A percentile compares a stretch with the other conserved stretches of the same genome.
Conservation (phyloP, 92 coral and sea anemone genomes). For the Porites lobata region DNA sequence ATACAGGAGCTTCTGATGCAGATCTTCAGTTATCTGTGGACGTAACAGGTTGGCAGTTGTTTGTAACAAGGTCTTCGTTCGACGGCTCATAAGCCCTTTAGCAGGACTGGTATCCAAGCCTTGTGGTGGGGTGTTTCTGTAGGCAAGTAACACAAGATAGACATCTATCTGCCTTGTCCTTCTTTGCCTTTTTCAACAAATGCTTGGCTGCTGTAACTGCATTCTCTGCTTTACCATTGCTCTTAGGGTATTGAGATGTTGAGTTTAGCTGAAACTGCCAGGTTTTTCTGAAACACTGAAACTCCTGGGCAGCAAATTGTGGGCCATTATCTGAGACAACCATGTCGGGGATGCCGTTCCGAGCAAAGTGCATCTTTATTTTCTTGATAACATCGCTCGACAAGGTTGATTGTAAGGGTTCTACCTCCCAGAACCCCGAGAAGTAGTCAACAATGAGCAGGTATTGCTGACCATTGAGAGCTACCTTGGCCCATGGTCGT, state of each 20-base stretch:
- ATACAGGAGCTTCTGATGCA: neutral
- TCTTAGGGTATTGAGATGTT: conserved; percentile 20
- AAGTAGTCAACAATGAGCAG: conserved; percentile 48
- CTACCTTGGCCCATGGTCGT: conserved; percentile 56
- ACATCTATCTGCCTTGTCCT: conserved; percentile 14
- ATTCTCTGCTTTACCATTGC: conserved; percentile 29
- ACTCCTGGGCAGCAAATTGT: conserved; percentile 35
- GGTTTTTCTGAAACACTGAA: conserved; percentile 18
- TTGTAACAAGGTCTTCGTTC: conserved; percentile 1
- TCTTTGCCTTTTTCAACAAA: conserved; percentile 8
- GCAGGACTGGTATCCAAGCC: conserved; percentile 15
- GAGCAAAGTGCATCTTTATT: conserved; percentile 35
- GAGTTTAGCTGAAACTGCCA: conserved; percentile 29
- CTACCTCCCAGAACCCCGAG: conserved; percentile 58
- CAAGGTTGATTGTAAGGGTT: conserved; percentile 18
- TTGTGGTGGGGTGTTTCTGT: conserved; percentile 9
- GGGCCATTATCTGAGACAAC: conserved; percentile 36
- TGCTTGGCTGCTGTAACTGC: conserved; percentile 37
- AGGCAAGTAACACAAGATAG: neutral
- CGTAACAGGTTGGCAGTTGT: neutral
- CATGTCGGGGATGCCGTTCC: conserved; percentile 33
- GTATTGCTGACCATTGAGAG: conserved; percentile 37
- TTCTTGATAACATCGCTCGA: conserved; percentile 13
- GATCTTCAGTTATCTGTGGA: neutral
- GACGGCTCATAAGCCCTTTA: neutral